Percentiles rank a stretch among this genome's conserved stretches.
phyloP scores from a whole-genome alignment of 2,113 vertebrate genomes.

The Ploceus nigricollis region DNA sequence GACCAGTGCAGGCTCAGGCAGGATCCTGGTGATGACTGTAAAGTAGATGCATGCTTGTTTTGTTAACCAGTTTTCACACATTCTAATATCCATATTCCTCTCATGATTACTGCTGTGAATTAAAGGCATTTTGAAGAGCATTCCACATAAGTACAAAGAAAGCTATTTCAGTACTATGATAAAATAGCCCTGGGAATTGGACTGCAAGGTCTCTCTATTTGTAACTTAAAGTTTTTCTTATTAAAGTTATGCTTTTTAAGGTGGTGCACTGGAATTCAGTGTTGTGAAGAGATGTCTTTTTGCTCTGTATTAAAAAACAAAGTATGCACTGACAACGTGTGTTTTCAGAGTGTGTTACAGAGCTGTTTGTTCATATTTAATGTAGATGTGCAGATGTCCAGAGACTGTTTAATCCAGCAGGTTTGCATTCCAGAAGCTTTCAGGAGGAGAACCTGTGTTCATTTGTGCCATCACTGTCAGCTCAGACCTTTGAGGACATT shows the following conservation, averaged over 20 bases:
- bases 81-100: not conserved
- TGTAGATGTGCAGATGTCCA: not conserved
- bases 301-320: not conserved
- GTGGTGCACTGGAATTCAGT: not conserved
- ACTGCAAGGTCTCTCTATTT: not conserved
- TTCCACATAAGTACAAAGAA: not conserved
- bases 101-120: not conserved
- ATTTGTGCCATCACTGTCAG: not conserved
- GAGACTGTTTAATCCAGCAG: not conserved
- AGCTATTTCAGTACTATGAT: not conserved
- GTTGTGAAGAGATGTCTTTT: not conserved
- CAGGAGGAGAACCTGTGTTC: not conserved
- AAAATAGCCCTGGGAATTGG: not conserved
- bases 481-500: not conserved
- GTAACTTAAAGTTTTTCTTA: not conserved
- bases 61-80: not conserved
- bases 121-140: not conserved
- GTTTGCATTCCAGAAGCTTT: not conserved
- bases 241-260: not conserved
- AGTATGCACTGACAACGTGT: not conserved
- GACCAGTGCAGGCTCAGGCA: constrained; percentile 25
- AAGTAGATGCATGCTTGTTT: constrained; percentile 19
- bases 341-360: not conserved
- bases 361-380: not conserved
- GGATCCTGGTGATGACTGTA: constrained; percentile 14